Base-by-base conservation (phyloP, 2,113 vertebrate species). In the Oenanthe melanoleuca region DNA sequence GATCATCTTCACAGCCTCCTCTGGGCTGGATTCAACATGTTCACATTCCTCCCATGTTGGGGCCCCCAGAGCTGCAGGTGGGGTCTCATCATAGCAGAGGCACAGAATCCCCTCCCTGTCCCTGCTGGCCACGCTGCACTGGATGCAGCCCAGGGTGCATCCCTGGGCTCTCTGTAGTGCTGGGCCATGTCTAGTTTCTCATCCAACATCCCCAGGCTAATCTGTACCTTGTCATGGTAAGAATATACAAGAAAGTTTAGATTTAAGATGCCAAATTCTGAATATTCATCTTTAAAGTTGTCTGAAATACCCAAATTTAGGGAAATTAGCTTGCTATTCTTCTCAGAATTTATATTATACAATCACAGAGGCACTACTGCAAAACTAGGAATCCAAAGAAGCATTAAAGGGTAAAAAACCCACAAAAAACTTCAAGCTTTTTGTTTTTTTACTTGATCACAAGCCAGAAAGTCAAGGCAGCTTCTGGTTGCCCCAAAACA, bases 11-110 rank as follows among this genome's bases (percentile, higher is more conserved):
- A 56, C 15, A 47, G 85, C 11, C 57, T 71, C 56, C 57, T 87
- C 56, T 49, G n/a, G 28, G 14, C 64, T 70, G 5, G 0, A 8
- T 61, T 52, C n/a, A 34, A 21, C 49, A 47, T 11, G 12, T 63
- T 5, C 65, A 63, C 20, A 42, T 26, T 42, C 24, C 31, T 64
- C 21, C 42, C 10, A 0, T 3, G 4, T 0, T 14, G 25, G 49
- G 21, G 9, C 2, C 31, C 20, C 17, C 42, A 31, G 25, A 64
- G 17, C 31, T 34, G 42, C 34, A 64, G 42, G 34, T 42, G 29
- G 12, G 40, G 28, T 71, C 29, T 34, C 49, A 40, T 22, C 49
- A 70, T 0, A 47, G 40, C 19, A 47, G 29, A 77, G 33, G 10
- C 28, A 24, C 47, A 55, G 20, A 71, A 71, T 25, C 17, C 22